Evolutionary conservation across 2,888 invertebrate genomes (phyloP).

Genomic region (Leuctra nigra): DNA sequence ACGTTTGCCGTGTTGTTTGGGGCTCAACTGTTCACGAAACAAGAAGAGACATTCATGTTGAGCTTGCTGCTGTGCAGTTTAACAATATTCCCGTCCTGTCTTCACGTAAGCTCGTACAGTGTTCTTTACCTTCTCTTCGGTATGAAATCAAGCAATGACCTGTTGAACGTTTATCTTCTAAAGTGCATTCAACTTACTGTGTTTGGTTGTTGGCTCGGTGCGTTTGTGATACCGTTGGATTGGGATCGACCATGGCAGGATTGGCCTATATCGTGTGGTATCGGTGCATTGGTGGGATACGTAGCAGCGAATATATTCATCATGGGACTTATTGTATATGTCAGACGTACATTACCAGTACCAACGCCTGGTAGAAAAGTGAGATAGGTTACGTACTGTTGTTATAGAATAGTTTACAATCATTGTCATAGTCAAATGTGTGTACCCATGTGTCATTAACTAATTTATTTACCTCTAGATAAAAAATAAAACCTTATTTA

Average conservation of each 20-base stretch:
- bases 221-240: slow-evolving; percentile 79
- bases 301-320: not conserved
- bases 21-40: slow-evolving; percentile 54
- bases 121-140: slow-evolving; percentile 30
- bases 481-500: too few species aligned
- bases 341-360: not conserved
- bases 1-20: slow-evolving; percentile 58
- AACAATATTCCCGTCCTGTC: slow-evolving; percentile 55
- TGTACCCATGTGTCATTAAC: too few species aligned
- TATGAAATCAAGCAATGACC: slow-evolving; percentile 12
- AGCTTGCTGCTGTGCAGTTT: slow-evolving; percentile 53
- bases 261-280: slow-evolving; percentile 67
- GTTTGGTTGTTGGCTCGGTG: slow-evolving; percentile 77
- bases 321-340: not conserved
- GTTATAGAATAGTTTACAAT: too few species aligned
- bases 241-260: slow-evolving; percentile 88
- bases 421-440: too few species aligned
- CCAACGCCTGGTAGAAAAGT: not conserved
- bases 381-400: not conserved
- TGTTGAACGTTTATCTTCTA: slow-evolving; percentile 34
- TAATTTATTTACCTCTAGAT: too few species aligned
- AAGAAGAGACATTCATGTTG: slow-evolving; percentile 62
- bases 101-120: slow-evolving; percentile 50
- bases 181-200: slow-evolving; percentile 40
- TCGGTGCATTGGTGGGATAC: slow-evolving; percentile 56